A percentile compares a stretch with the other conserved stretches of the same genome.
These are phyloP conservation scores for Labeo calbasu DNA, from an alignment of 2,797 vertebrate genomes.

Conservation along the genomic window DNA sequence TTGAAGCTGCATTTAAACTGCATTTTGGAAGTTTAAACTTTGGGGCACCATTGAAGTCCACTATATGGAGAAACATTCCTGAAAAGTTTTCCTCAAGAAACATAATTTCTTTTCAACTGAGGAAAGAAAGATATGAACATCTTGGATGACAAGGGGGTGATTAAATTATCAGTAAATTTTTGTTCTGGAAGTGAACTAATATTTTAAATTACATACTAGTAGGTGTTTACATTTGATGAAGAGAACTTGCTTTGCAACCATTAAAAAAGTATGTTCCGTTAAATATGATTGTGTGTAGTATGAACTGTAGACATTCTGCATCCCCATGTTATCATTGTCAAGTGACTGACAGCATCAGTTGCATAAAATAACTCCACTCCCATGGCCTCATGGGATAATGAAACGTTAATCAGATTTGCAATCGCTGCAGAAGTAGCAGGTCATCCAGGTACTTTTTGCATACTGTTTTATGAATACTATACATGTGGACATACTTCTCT, in stretches of 20 bases:
- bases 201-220: neutral
- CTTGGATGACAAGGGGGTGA: no score
- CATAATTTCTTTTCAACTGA: no score
- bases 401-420: neutral
- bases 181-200: no score
- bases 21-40: no score
- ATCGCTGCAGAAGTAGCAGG: neutral
- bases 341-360: neutral
- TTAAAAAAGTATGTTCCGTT: neutral
- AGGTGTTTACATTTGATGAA: neutral
- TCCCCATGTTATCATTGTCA: neutral
- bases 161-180: no score
- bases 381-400: neutral
- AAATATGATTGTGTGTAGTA: neutral
- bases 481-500: neutral
- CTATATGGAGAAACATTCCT: no score
- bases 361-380: neutral
- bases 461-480: neutral
- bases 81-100: no score
- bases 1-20: no score
- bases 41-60: no score
- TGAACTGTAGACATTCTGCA: neutral
- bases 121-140: no score
- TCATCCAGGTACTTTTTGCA: no score
- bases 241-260: neutral